A percentile compares a stretch with the other conserved stretches of the same genome.
These are phyloP conservation scores for Bugula neritina DNA, from an alignment of 2,888 invertebrate genomes.

Conservation along the genomic window DNA sequence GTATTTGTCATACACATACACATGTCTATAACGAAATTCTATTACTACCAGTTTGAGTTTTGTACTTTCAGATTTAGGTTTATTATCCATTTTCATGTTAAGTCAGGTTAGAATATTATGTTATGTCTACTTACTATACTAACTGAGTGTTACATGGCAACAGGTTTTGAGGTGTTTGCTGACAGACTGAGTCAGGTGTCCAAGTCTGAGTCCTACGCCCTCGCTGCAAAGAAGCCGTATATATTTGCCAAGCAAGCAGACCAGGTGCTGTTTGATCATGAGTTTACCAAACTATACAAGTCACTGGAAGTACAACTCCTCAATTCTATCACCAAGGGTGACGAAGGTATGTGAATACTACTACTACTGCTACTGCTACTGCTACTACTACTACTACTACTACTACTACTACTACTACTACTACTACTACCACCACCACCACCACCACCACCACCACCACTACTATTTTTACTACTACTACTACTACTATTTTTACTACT, in stretches of 20 bases:
- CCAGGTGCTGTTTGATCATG: conserved; percentile 84
- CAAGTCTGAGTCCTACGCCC: conserved; percentile 82
- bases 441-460: no score
- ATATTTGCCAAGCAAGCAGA: conserved; percentile 67
- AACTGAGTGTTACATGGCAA: neutral
- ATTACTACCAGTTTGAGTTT: no score
- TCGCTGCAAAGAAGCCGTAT: conserved; percentile 88
- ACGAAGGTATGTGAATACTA: neutral
- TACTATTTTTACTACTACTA: no score
- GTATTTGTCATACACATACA: no score
- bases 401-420: no score
- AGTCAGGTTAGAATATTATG: no score
- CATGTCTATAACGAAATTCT: no score
- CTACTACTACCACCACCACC: no score
- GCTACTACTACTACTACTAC: no score
- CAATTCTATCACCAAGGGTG: conserved; percentile 27
- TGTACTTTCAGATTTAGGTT: no score
- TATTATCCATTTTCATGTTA: no score
- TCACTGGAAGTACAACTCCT: conserved; percentile 49
- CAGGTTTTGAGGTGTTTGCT: conserved; percentile 69
- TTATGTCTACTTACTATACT: neutral
- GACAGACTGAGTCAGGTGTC: conserved; percentile 79
- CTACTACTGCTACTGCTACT: neutral
- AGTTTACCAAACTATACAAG: conserved; percentile 88
- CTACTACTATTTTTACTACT: no score